Evolutionary conservation across 2,113 vertebrate species (phyloP), one percentile per base, ranked within the genome.

Genomic region (Hyla sarda): DNA sequence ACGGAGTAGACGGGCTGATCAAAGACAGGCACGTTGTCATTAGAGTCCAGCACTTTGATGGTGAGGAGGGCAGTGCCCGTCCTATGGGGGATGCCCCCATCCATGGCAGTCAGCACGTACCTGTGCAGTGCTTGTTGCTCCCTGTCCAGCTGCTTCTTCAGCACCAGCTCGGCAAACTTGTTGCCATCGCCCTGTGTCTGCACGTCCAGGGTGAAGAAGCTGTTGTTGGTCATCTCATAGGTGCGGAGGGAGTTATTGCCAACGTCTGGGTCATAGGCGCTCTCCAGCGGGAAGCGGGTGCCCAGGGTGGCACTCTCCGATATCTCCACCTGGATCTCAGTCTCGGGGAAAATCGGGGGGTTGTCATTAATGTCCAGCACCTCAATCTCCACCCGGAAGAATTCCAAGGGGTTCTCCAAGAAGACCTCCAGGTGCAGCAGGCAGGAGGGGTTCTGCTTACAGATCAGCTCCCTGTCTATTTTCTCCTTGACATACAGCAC

Each of bases 301-400:
- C 98, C 98, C 1, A 97, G 96, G n/a, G 96, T 96, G 73, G 98
- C 98, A 92, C 97, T 99, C 90, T 99, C 98, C 0, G 97, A 99
- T 92, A 99, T 99, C 92, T 99, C 98, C 91, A 99, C 97, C 0
- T 95, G 98, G 79, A 99, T 95, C 92, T 99, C 98, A 4, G 96
- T 95, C 92, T 99, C 97, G 2, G 97, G 97, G 89, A 99, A 99
- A 89, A 93, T 92, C 41, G 98, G 98, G 0, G 98, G 95, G 89
- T 99, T 99, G 94, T 99, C 98, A 82, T 99, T 99, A 84, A 99
- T 97, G 94, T 99, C 98, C 92, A 98, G 93, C 88, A 99, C 96
- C 78, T 99, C 98, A 32, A 99, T 96, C 89, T 99, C 98, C 72
- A 99, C 96, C 45, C 96, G 96, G 88, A 99, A 99, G 78, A 99